Base-by-base conservation (phyloP, 1,140 invertebrate genomes). In the Papilio polyxenes region DNA sequence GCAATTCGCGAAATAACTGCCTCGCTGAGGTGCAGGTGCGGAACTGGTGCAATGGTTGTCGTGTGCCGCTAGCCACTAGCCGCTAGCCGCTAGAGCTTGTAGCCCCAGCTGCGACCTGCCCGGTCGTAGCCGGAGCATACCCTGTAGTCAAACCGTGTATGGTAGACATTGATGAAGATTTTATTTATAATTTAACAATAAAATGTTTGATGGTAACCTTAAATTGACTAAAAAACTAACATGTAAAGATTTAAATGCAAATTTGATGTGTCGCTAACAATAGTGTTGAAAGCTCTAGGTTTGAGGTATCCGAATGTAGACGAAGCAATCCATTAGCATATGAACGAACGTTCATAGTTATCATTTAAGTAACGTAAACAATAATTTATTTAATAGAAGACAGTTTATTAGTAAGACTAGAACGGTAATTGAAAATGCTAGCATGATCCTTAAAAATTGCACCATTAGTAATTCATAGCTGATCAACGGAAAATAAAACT, bases 1-100 rank as follows among this genome's bases (percentile, higher is more conserved):
- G 98, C 11, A 98, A 98, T 93, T 98, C 97, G 88, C 94, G 95
- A 84, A 95, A 94, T 81, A 95, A 95, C 87, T 95, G 95, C 87
- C 91, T 96, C 83, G 95, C 94, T 80, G 95, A 96, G 94, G 95
- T 96, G 74, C 95, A 96, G 93, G 94, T 95, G 80, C 87, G 89
- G 81, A 48, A 72, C 80, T 83, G 84, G 23, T 82, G 80, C 83
- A 72, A 40, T 37, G 31, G 23, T 31, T 72, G 65, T 83, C 83
- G 83, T 85, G 84, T 86, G 85, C 82, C 53, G 53, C 23, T 31
- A 31, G 23, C 23, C 23, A 31, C 23, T 31, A 31, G n/a, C 53
- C 37, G 72, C 37, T 20, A 20, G 11, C 9, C 40, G 77, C 77
- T 59, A 69, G 76, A n/a, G n/a, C 59, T 65, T 80, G 49, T 31